These are phyloP conservation scores for Peromyscus leucopus DNA, from an alignment of 2,113 vertebrate genomes.

Conservation along the genomic window DNA sequence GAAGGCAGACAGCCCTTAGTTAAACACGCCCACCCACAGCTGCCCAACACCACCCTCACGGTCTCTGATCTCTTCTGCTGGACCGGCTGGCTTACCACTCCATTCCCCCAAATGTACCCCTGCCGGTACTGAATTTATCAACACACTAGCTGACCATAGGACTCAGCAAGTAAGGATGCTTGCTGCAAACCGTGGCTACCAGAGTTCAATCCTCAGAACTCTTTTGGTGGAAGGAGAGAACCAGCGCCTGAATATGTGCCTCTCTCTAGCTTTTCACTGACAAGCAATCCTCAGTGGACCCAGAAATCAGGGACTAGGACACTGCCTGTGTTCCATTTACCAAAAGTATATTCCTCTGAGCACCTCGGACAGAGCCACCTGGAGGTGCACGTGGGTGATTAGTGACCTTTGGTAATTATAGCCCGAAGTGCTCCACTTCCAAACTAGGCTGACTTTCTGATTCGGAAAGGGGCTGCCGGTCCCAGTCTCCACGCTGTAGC, in stretches of 20 bases:
- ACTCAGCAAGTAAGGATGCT: background rate
- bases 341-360: background rate
- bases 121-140: background rate
- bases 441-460: background rate
- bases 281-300: background rate
- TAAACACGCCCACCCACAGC: background rate
- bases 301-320: background rate
- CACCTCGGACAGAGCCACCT: background rate
- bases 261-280: background rate
- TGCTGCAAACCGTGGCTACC: background rate
- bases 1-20: background rate
- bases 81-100: no score
- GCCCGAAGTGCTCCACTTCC: background rate
- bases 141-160: background rate
- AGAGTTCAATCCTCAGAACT: background rate
- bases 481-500: rapidly evolving
- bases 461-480: background rate
- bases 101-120: no score
- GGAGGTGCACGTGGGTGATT: background rate
- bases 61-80: background rate
- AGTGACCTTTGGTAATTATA: background rate
- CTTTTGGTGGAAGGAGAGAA: no score
- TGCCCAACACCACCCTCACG: rapidly evolving
- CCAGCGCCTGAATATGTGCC: background rate
- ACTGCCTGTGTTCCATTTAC: background rate